Evolutionary conservation across 92 coral and sea anemone genomes (phyloP).

Genomic region (Epizoanthus scotinus): DNA sequence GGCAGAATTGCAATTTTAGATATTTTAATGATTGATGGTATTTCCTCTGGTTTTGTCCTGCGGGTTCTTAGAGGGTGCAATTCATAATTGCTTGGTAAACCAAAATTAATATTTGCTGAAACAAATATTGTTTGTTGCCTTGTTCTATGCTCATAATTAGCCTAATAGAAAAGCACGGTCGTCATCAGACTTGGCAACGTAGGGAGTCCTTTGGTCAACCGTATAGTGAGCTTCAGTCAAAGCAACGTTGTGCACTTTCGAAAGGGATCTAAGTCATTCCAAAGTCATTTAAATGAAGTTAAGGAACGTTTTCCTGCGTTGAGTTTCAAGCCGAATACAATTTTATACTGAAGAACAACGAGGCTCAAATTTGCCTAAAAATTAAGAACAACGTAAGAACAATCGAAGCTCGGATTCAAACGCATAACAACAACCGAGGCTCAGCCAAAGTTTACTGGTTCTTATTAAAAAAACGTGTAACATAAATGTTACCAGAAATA

Average conservation of each 20-base stretch:
- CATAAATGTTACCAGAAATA: too few relatives aligned
- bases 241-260: neutral
- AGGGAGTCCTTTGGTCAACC: neutral
- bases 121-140: neutral
- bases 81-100: too few relatives aligned
- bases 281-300: slow-evolving; percentile 1
- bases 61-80: neutral
- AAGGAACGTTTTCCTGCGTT: neutral
- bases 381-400: too few relatives aligned
- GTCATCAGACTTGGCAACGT: neutral
- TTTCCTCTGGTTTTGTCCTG: neutral
- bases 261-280: neutral
- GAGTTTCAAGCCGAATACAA: neutral
- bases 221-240: neutral
- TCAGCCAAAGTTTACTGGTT: too few relatives aligned
- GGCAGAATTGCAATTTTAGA: neutral
- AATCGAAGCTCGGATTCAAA: too few relatives aligned
- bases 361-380: too few relatives aligned
- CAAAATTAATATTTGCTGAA: slow-evolving; percentile 7
- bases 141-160: slow-evolving; percentile 4
- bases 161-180: neutral
- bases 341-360: too few relatives aligned
- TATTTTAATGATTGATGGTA: neutral
- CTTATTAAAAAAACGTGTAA: too few relatives aligned
- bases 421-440: too few relatives aligned